A percentile compares a stretch with the other conserved stretches of the same genome.
These are phyloP conservation scores for Ctenosaura bakeri DNA, from an alignment of 2,797 vertebrate species.

Conservation along the genomic window DNA sequence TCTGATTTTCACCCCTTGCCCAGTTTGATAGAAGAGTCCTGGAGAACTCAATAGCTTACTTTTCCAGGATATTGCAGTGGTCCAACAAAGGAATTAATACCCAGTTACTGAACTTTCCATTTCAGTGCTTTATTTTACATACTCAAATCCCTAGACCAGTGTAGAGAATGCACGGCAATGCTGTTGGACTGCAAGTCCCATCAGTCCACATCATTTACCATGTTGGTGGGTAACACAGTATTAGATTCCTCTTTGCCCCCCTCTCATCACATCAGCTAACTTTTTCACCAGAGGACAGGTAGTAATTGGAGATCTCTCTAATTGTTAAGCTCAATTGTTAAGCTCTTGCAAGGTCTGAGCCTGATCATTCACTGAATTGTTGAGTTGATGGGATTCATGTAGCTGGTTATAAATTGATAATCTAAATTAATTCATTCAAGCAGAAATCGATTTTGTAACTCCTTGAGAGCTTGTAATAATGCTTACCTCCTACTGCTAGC, in stretches of 20 bases:
- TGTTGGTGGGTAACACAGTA: background rate
- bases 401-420: conserved; percentile 90
- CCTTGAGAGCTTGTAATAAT: conserved; percentile 86
- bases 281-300: conserved; percentile 50
- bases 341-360: conserved; percentile 75
- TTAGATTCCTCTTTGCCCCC: conserved; percentile 58
- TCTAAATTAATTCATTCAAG: conserved; percentile 90
- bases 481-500: conserved; percentile 84
- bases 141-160: conserved; percentile 38
- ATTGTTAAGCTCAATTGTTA: conserved; percentile 77
- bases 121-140: conserved; percentile 40
- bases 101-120: conserved; percentile 32
- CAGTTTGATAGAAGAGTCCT: no score
- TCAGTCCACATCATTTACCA: background rate
- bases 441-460: conserved; percentile 87
- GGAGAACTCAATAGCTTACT: no score
- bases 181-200: background rate
- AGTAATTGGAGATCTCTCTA: conserved; percentile 69
- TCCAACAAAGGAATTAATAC: no score
- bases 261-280: conserved; percentile 57
- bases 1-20: no score
- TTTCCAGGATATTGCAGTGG: no score
- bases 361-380: conserved; percentile 84
- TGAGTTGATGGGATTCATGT: conserved; percentile 85
- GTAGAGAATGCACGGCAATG: background rate